Base-by-base conservation (phyloP, 2,113 vertebrate genomes). In the Thalassoma bifasciatum region DNA sequence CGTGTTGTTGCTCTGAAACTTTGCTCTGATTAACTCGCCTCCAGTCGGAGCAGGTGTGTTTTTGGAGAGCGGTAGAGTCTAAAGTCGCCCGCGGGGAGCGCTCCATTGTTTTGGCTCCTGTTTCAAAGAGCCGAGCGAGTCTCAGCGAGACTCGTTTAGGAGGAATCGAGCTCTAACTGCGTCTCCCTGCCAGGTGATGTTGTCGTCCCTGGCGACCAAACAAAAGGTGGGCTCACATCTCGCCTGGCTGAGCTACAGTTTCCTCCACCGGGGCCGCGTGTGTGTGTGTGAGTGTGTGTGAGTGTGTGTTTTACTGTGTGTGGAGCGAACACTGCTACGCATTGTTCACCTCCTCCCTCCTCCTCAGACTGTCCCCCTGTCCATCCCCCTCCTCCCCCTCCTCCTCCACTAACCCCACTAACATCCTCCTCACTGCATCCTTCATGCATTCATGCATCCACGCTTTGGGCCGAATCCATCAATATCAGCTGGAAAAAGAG, bases 381-480 rank as follows among this genome's bases (percentile, higher is more conserved):
- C 60, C 73, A 62, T 78, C 51, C 64, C 52, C 67, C 40, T 24
- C 21, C 44, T 16, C 44, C 36, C 10, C 58, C 57, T 76, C 54
- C 44, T 21, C 56, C 63, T 72, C 59, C 82, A 82, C 64, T 6
- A 88, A 91, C 91, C 88, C 93, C 88, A 67, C 62, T 67, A 88
- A 87, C 93, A 91, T 92, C 86, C 86, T 83, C 79, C 79, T 84
- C 81, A 72, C 70, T 1, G 16, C 66, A 72, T 77, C 65, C 62
- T 51, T 68, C 74, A 82, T 77, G 78, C 69, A 74, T 70, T 53
- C 58, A 76, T 56, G 65, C 66, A 73, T 70, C 73, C 82, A 58
- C 13, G 72, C 84, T 86, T 58, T 76, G 85, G 81, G 87, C 82
- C 37, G 66, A 69, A 81, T 72, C 44, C 72, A 66, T 87, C 75